Evolutionary conservation across 2,797 vertebrate genomes (phyloP).

Genomic region (Phalanger gymnotis): DNA sequence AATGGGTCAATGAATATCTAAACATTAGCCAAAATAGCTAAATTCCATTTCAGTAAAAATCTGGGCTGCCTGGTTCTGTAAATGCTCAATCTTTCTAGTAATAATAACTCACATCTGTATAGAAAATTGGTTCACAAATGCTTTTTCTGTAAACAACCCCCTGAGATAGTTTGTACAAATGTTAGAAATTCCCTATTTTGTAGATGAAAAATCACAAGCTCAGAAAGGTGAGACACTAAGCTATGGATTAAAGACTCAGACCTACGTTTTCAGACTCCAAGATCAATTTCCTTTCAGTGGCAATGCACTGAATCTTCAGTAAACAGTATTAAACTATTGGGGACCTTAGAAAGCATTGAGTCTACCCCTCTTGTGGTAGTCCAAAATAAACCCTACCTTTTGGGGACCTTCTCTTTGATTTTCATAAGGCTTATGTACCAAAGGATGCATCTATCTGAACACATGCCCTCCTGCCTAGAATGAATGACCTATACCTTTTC

Average conservation of each 20-base stretch:
- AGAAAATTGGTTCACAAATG: neutral
- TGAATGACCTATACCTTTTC: no score
- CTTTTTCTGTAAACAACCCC: neutral
- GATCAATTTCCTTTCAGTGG: neutral
- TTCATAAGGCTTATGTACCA: neutral
- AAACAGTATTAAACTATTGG: neutral
- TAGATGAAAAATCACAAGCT: neutral
- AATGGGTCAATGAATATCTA: neutral
- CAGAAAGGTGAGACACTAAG: neutral
- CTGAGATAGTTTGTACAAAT: neutral
- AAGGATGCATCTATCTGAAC: neutral
- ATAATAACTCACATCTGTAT: neutral
- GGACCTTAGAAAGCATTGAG: neutral
- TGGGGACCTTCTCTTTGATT: neutral
- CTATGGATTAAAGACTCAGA: neutral
- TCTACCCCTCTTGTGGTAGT: neutral
- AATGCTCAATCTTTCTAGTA: neutral
- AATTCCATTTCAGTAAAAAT: neutral
- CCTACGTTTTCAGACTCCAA: neutral
- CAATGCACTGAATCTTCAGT: neutral
- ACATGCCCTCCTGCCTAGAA: no score
- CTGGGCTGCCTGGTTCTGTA: neutral
- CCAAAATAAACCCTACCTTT: neutral
- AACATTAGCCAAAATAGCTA: neutral
- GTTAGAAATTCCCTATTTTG: neutral